These are phyloP conservation scores for Gopherus flavomarginatus DNA, from an alignment of 2,113 vertebrate genomes.

Conservation along the genomic window DNA sequence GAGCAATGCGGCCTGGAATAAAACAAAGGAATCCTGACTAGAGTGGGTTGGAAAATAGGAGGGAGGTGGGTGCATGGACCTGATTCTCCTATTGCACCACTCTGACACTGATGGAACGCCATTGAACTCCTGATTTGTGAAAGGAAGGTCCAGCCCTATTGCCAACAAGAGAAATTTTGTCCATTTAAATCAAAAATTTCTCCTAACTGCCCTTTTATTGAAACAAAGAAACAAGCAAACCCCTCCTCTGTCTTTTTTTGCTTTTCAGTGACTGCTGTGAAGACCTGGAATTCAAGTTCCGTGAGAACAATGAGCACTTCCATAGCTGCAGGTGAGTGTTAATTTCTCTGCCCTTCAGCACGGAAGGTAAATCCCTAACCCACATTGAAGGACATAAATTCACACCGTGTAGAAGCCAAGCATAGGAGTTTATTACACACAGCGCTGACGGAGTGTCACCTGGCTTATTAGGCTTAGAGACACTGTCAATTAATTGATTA, in stretches of 20 bases:
- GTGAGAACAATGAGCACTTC: conserved; percentile 78
- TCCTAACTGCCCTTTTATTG: background rate
- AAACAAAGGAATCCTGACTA: background rate
- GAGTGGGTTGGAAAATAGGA: background rate
- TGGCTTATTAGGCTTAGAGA: too few relatives aligned
- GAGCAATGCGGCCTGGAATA: background rate
- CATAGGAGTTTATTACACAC: too few relatives aligned
- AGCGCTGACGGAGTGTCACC: too few relatives aligned
- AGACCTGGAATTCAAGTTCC: conserved; percentile 79
- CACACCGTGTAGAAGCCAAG: too few relatives aligned
- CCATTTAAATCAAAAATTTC: background rate
- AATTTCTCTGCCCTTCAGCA: background rate
- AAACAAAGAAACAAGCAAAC: background rate
- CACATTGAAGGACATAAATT: background rate
- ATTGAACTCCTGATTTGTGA: background rate
- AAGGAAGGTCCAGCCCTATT: background rate
- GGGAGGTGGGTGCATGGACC: background rate
- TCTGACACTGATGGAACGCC: background rate
- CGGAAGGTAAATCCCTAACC: background rate
- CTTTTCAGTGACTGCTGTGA: conserved; percentile 61
- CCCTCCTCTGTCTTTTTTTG: background rate
- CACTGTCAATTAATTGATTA: too few relatives aligned
- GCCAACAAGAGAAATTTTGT: background rate
- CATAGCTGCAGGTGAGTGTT: conserved; percentile 76
- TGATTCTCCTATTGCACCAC: background rate